Evolutionary conservation across 2,888 invertebrate species (phyloP), one percentile per base, ranked within the genome.

Genomic region (Acrobasis consociella): DNA sequence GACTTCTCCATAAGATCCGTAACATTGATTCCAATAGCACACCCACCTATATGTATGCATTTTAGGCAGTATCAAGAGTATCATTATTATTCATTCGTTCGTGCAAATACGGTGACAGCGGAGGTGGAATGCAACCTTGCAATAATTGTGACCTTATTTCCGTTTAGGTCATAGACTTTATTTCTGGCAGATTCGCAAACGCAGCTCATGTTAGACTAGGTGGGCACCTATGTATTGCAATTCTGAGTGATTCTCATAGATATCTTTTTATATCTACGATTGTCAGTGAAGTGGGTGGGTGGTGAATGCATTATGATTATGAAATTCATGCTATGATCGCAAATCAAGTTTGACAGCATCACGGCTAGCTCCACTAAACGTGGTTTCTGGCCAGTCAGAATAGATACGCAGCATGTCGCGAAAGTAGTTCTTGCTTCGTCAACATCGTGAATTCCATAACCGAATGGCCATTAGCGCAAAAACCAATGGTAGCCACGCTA

Each of bases 381-480:
- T 56, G 42, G 56, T n/a, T 17, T 46, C 42, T 77, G 72, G 68
- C 67, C 68, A 69, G 72, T 71, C 80, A 79, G 81, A 80, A 75
- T 74, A 52, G 49, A 80, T 73, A 56, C 52, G 31, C n/a, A 52
- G 38, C n/a, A 76, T 74, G 78, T 77, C 83, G 81, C 82, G 86
- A 90, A 89, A 88, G 89, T 85, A 73, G 87, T 85, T 85, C 83
- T 85, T 81, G 82, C 74, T 73, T 69, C 68, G 72, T 72, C 70
- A 65, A 68, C 69, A 76, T 61, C 69, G 73, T 75, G 75, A 83
- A 87, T 85, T 84, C 86, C 83, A 74, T 73, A 80, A 73, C 74
- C 78, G 83, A 86, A 85, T 78, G 81, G 81, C 78, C 83, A 82
- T 88, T 84, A 85, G 76, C 65, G 76, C 82, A 85, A 87, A 86